Evolutionary conservation across 2,113 vertebrate genomes (phyloP).

Genomic region (Thamnaconus septentrionalis): DNA sequence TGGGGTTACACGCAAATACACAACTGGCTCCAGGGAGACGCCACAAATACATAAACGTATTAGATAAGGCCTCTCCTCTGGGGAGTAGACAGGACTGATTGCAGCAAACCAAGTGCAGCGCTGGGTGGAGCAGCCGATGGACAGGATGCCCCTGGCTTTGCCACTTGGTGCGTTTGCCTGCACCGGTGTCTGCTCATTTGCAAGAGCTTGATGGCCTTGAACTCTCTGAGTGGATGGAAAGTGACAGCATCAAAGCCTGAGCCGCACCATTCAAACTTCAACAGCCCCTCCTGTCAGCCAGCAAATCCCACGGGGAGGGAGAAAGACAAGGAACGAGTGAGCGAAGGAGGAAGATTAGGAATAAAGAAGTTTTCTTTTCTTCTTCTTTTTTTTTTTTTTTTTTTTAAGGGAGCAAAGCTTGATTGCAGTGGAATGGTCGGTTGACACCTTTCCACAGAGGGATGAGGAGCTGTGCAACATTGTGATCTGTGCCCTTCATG

Average conservation of each 20-base stretch:
- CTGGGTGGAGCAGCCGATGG: conserved; percentile 42
- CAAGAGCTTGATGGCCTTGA: conserved; percentile 74
- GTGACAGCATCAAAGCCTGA: conserved; percentile 78
- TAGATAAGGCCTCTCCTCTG: no score
- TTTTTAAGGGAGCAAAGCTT: conserved; percentile 7
- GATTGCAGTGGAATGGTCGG: not conserved
- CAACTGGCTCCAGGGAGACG: no score
- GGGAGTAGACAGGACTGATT: conserved; percentile 7
- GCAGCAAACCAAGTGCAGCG: conserved; percentile 27
- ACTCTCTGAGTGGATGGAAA: conserved; percentile 73
- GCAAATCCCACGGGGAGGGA: conserved; percentile 61
- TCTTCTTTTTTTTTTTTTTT: no score
- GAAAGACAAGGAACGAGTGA: conserved; percentile 27
- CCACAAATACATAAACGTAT: no score
- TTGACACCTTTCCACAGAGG: no score
- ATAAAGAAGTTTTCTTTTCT: conserved; percentile 36
- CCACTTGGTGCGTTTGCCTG: conserved; percentile 45
- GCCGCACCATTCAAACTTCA: conserved; percentile 74
- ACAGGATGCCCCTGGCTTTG: conserved; percentile 55
- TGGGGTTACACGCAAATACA: no score
- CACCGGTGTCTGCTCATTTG: conserved; percentile 65
- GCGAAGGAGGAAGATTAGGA: conserved; percentile 8
- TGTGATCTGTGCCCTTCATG: no score
- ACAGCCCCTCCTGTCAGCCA: conserved; percentile 68
- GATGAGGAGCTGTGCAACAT: no score